Percentiles rank a stretch among this genome's conserved stretches.
phyloP scores from a whole-genome alignment of 2,888 invertebrate species.

The Pseudococcus longispinus region DNA sequence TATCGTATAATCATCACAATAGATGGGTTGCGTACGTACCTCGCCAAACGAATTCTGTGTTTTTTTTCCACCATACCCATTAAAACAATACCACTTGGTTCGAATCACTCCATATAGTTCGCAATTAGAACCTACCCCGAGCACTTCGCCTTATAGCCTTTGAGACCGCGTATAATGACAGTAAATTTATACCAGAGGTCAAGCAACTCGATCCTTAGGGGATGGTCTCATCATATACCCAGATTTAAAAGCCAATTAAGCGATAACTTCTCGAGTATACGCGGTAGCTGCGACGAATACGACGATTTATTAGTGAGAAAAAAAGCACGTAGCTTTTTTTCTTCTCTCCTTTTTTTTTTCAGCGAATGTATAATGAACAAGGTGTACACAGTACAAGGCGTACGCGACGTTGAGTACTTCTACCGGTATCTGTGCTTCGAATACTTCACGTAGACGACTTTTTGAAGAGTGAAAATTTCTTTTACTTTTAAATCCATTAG shows the following conservation, averaged over 20 bases:
- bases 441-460: conserved; percentile 2
- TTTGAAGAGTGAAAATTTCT: conserved; percentile 20
- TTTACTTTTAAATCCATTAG: conserved; percentile 15
- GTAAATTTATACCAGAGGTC: neutral
- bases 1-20: neutral
- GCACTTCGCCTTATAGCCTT: neutral
- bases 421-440: neutral
- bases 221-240: neutral
- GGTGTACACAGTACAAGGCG: neutral
- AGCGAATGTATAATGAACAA: conserved; percentile 15
- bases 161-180: neutral
- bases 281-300: neutral
- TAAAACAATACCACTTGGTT: neutral
- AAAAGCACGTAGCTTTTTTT: conserved; percentile 15
- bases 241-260: conserved; percentile 31
- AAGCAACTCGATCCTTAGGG: conserved; percentile 7
- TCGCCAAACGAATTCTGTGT: neutral
- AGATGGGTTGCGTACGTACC: neutral
- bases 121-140: neutral
- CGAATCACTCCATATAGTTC: neutral
- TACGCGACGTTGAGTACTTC: neutral
- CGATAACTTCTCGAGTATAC: conserved; percentile 19
- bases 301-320: conserved; percentile 10
- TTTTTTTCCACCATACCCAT: neutral
- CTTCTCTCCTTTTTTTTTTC: neutral